Evolutionary conservation across 2,113 vertebrate genomes (phyloP).

Genomic region (Ceuthmochares aereus): DNA sequence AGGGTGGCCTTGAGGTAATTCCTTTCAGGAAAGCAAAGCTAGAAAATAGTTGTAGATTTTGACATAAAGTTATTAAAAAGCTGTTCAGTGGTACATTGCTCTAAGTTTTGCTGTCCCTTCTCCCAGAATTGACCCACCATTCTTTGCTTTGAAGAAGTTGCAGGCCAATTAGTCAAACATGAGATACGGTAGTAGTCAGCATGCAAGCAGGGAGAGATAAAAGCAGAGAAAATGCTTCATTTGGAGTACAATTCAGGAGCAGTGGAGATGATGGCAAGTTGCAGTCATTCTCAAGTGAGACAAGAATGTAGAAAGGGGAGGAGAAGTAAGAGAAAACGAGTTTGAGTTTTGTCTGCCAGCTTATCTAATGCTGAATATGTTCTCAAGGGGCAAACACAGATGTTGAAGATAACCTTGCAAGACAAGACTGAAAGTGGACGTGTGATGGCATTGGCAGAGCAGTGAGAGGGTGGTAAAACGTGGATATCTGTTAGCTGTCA

Average conservation of each 20-base stretch:
- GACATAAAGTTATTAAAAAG: not conserved
- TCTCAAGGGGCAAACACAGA: not conserved
- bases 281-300: not conserved
- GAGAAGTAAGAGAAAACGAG: not conserved
- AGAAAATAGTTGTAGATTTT: not conserved
- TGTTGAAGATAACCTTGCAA: not conserved
- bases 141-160: slow-evolving; percentile 17
- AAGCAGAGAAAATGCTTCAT: not conserved
- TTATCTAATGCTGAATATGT: not conserved
- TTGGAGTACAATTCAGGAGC: not conserved
- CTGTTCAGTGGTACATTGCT: not conserved
- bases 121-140: not conserved
- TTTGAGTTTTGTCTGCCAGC: not conserved
- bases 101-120: not conserved
- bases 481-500: not conserved
- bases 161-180: not conserved
- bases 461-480: not conserved
- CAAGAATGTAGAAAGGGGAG: not conserved
- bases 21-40: not conserved
- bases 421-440: not conserved
- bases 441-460: not conserved
- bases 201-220: not conserved
- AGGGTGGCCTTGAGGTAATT: not conserved
- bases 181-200: not conserved
- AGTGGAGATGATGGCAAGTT: not conserved